Evolutionary conservation across 2,113 vertebrate species (phyloP).

Genomic region (Poeciliopsis retropinna): DNA sequence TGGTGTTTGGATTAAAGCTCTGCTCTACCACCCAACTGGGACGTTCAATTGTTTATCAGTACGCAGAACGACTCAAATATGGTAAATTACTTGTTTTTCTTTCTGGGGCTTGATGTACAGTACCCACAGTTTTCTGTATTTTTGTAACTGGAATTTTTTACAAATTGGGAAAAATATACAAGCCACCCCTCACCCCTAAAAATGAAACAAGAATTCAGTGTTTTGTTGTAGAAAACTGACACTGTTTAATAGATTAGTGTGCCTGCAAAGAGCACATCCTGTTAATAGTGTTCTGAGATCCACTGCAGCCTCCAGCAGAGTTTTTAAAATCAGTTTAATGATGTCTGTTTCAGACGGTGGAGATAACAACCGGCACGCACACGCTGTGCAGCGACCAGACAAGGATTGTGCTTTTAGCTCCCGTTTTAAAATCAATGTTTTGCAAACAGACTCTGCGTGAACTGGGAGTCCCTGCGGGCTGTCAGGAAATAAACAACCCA

Average conservation of each 20-base stretch:
- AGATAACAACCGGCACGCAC: slow-evolving; percentile 27
- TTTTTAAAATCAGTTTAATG: slow-evolving; percentile 45
- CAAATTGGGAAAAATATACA: too few relatives aligned
- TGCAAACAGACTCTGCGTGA: not conserved
- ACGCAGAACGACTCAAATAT: not conserved
- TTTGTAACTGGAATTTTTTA: not conserved
- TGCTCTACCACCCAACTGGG: not conserved
- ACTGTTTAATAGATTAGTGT: not conserved
- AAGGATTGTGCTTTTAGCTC: slow-evolving; percentile 34
- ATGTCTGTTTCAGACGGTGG: slow-evolving; percentile 25
- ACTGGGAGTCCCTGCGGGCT: not conserved
- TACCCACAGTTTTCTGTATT: not conserved
- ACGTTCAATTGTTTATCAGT: slow-evolving; percentile 22
- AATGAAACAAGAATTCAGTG: not conserved
- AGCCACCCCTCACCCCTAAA: too few relatives aligned
- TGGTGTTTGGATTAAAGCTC: slow-evolving; percentile 20
- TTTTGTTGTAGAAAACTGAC: not conserved
- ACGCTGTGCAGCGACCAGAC: slow-evolving; percentile 12
- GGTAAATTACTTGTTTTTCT: not conserved
- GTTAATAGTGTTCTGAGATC: slow-evolving; percentile 15
- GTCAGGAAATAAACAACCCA: slow-evolving; percentile 1
- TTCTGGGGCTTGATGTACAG: not conserved
- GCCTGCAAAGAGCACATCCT: not conserved
- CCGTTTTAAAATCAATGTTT: slow-evolving; percentile 31
- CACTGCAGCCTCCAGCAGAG: slow-evolving; percentile 8